phyloP scores from a whole-genome alignment of 2,113 vertebrate species.

The Brachionichthys hirsutus region DNA sequence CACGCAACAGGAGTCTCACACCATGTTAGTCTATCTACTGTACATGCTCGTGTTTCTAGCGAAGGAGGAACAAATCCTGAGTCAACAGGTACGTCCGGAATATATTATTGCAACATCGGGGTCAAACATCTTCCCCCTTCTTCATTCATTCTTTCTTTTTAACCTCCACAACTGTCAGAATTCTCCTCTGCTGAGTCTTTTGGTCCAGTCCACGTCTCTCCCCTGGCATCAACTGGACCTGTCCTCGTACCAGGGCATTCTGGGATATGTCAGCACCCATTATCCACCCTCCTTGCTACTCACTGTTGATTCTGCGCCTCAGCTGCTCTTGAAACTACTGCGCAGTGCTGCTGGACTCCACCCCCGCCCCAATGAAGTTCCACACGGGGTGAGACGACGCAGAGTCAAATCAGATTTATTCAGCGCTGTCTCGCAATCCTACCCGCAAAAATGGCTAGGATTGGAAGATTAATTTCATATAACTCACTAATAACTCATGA shows the following conservation, averaged over 20 bases:
- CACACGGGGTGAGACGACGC: conserved; percentile 81
- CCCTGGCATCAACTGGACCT: conserved; percentile 92
- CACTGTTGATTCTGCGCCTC: conserved; percentile 79
- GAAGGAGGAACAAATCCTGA: conserved; percentile 88
- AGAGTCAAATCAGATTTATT: background rate
- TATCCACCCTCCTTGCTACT: conserved; percentile 88
- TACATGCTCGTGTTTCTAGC: conserved; percentile 92
- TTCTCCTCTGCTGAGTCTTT: conserved; percentile 85
- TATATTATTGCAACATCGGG: background rate
- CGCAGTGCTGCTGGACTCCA: conserved; percentile 89
- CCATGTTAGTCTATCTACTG: conserved; percentile 91
- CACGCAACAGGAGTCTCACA: conserved; percentile 59
- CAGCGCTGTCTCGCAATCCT: background rate
- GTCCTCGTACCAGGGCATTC: conserved; percentile 86
- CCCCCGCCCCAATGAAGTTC: conserved; percentile 67
- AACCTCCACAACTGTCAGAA: conserved; percentile 77
- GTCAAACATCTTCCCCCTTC: background rate
- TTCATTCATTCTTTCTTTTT: conserved; percentile 3
- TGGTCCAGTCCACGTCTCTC: conserved; percentile 88
- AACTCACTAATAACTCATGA: background rate
- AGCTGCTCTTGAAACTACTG: conserved; percentile 85
- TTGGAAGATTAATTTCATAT: conserved; percentile 8
- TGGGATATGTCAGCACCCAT: conserved; percentile 88
- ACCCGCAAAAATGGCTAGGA: conserved; percentile 32
- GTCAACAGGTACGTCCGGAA: conserved; percentile 77